Evolutionary conservation across 1,140 invertebrate genomes (phyloP).

Genomic region (Protaetia brevitarsis): DNA sequence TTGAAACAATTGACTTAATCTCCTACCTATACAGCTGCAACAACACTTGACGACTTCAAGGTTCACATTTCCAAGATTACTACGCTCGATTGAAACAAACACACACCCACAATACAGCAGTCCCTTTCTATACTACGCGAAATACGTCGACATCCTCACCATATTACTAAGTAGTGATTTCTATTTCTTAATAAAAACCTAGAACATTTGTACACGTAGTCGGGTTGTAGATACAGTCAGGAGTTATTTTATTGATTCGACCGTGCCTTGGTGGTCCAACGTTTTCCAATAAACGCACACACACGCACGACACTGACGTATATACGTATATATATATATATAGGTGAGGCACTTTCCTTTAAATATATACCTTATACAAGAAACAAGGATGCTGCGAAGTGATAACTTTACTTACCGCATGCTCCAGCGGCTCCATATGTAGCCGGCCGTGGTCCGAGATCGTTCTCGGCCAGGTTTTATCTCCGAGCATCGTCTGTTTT

Average conservation of each 20-base stretch:
- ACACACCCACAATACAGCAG: too few relatives aligned
- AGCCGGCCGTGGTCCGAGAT: neutral
- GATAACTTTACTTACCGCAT: constrained; percentile 2
- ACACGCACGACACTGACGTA: neutral
- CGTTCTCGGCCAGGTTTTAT: constrained; percentile 1
- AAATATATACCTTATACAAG: too few relatives aligned
- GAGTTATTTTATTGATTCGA: constrained; percentile 4
- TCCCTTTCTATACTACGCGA: neutral
- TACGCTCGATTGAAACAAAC: too few relatives aligned
- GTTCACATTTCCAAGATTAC: too few relatives aligned
- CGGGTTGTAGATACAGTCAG: neutral
- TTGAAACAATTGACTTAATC: too few relatives aligned
- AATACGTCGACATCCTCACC: neutral
- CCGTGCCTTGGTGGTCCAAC: neutral
- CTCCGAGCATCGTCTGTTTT: constrained; percentile 11
- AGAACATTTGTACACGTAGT: neutral
- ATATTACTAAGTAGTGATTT: neutral
- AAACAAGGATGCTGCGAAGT: neutral
- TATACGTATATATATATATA: neutral
- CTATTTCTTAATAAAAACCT: constrained; percentile 12
- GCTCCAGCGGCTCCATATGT: neutral
- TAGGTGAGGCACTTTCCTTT: neutral
- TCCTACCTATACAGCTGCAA: too few relatives aligned
- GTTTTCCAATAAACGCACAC: neutral
- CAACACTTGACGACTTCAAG: too few relatives aligned